Evolutionary conservation across 2,888 invertebrate species (phyloP).

Genomic region (Nowickia ferox): DNA sequence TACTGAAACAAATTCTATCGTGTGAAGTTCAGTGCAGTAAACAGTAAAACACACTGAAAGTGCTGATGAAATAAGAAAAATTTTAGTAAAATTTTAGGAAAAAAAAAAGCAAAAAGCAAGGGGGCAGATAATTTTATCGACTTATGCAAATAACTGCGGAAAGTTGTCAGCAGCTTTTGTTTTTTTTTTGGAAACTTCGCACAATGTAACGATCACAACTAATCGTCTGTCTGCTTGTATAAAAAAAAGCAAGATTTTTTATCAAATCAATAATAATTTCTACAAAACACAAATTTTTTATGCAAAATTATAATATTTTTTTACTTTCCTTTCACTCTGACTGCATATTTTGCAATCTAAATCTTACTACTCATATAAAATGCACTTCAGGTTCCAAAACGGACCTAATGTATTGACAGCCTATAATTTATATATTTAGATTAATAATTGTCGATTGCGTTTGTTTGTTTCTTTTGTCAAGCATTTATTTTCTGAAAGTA

Average conservation of each 20-base stretch:
- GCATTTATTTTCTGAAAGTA: background rate
- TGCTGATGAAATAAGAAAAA: background rate
- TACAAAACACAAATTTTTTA: too few species aligned
- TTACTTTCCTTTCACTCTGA: too few species aligned
- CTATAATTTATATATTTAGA: background rate
- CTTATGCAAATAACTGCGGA: too few species aligned
- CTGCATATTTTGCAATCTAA: background rate
- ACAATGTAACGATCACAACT: too few species aligned
- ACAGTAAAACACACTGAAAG: background rate
- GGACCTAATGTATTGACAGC: constrained; percentile 17
- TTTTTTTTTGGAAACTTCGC: too few species aligned
- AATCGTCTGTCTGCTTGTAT: too few species aligned
- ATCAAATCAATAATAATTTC: too few species aligned
- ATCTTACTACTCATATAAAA: background rate
- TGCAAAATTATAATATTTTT: too few species aligned
- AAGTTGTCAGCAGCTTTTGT: too few species aligned
- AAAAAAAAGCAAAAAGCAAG: background rate
- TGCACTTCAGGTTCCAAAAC: constrained; percentile 31
- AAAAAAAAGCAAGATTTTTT: too few species aligned
- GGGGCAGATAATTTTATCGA: background rate
- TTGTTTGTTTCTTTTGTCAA: constrained; percentile 3
- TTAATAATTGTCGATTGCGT: constrained; percentile 3
- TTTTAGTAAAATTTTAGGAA: background rate
- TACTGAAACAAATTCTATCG: background rate
- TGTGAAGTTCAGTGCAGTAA: too few species aligned